A percentile compares a stretch with the other conserved stretches of the same genome.
phyloP scores from a whole-genome alignment of 2,113 vertebrate species.

The Puffinus mauretanicus region DNA sequence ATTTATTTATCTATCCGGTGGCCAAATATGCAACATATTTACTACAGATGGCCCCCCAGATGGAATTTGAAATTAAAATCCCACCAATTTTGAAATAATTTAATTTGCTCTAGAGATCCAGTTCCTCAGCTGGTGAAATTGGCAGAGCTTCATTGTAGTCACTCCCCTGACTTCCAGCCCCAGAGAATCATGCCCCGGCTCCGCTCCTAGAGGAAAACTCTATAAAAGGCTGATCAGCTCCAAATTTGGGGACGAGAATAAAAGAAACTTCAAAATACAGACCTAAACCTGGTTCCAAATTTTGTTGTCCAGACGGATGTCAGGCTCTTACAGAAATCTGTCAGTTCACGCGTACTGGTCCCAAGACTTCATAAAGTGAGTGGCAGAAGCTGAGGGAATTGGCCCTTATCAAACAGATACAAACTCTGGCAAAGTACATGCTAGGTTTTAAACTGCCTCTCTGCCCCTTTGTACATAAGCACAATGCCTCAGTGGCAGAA shows the following conservation, averaged over 20 bases:
- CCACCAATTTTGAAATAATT: slow-evolving; percentile 56
- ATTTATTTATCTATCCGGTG: slow-evolving; percentile 32
- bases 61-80: slow-evolving; percentile 63
- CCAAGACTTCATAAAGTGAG: neutral
- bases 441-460: neutral
- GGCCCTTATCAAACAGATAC: neutral
- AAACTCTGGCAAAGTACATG: neutral
- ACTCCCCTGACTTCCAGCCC: neutral
- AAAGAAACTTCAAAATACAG: neutral
- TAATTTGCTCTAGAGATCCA: slow-evolving; percentile 39
- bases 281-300: neutral
- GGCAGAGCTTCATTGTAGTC: neutral
- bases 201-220: neutral
- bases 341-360: neutral
- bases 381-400: neutral
- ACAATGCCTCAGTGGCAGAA: neutral
- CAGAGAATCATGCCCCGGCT: neutral
- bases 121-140: slow-evolving; percentile 48
- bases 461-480: neutral
- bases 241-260: neutral
- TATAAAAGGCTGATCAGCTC: neutral
- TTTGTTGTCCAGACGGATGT: neutral
- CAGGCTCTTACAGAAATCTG: neutral
- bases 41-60: slow-evolving; percentile 62
- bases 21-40: slow-evolving; percentile 58